Conservation (phyloP, 2,797 vertebrate species). For the Acanthornis magna region DNA sequence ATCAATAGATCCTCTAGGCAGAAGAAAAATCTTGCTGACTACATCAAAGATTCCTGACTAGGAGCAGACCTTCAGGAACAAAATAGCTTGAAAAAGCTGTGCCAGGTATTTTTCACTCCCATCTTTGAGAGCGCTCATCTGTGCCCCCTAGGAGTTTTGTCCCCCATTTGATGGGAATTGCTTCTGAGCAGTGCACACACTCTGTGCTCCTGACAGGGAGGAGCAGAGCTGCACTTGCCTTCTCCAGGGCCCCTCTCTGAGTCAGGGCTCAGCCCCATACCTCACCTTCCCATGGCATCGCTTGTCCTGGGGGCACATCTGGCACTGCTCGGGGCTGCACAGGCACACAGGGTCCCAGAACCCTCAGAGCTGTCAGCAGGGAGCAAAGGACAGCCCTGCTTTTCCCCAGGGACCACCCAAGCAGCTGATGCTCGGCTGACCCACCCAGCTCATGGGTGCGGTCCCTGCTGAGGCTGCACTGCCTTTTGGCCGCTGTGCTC, state of each 20-base stretch:
- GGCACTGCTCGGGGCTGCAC: background rate
- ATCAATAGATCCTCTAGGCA: background rate
- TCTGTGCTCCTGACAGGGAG: background rate
- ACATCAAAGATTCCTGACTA: background rate
- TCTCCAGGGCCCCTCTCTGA: background rate
- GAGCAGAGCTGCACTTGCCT: background rate
- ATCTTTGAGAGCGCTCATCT: background rate
- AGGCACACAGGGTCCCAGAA: background rate
- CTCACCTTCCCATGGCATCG: background rate
- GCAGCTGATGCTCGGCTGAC: background rate
- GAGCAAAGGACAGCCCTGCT: background rate
- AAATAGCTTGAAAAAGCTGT: background rate
- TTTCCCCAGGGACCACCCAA: background rate
- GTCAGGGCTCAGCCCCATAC: background rate
- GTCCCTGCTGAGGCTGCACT: background rate
- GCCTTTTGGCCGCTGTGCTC: background rate
- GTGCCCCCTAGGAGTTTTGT: background rate
- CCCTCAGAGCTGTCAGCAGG: background rate
- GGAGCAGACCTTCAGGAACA: background rate
- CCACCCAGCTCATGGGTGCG: accelerated
- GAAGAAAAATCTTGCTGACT: conserved; percentile 19
- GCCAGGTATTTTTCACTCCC: background rate
- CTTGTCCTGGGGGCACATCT: background rate
- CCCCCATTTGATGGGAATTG: background rate
- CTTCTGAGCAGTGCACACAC: background rate